Conservation (phyloP, 35 echinoderm and acorn worm species). For the Amphiura filiformis region DNA sequence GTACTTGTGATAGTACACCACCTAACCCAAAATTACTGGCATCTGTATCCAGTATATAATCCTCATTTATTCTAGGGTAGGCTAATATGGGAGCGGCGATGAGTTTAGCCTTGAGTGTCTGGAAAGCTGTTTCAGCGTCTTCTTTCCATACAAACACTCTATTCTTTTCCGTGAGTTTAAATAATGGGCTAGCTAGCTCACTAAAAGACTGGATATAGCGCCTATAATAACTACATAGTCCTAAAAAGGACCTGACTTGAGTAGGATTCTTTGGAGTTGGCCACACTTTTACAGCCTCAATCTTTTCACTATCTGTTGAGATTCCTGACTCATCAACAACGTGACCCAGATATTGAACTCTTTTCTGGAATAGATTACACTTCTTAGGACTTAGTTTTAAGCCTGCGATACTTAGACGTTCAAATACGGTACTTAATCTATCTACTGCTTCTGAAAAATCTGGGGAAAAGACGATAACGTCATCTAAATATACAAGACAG, state of each 20-base stretch:
- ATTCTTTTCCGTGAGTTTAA: slow-evolving; percentile 27
- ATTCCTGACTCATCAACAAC: slow-evolving; percentile 18
- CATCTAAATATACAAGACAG: slow-evolving; percentile 42
- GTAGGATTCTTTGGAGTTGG: slow-evolving; percentile 2
- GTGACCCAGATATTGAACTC: slow-evolving; percentile 55
- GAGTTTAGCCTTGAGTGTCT: slow-evolving; percentile 12
- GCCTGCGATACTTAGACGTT: slow-evolving; percentile 9
- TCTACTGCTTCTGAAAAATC: slow-evolving; percentile 7
- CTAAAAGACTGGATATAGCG: slow-evolving; percentile 46
- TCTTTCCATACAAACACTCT: slow-evolving; percentile 25
- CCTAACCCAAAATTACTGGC: slow-evolving; percentile 35
- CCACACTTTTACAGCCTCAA: slow-evolving; percentile 24
- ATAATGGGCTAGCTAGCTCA: slow-evolving; percentile 16
- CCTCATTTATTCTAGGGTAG: background rate
- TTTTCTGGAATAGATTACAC: too few species aligned
- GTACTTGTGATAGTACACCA: slow-evolving; percentile 36
- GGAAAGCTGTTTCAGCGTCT: slow-evolving; percentile 21
- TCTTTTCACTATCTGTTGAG: slow-evolving; percentile 36
- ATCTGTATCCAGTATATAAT: slow-evolving; percentile 55
- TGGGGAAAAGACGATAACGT: slow-evolving; percentile 1
- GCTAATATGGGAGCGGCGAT: slow-evolving; percentile 22
- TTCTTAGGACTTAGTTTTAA: slow-evolving; percentile 63
- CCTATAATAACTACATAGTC: slow-evolving; percentile 38
- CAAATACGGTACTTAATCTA: slow-evolving; percentile 23
- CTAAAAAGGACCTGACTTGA: slow-evolving; percentile 38